Conservation (phyloP, 2,888 invertebrate genomes). For the Xestia xanthographa region DNA sequence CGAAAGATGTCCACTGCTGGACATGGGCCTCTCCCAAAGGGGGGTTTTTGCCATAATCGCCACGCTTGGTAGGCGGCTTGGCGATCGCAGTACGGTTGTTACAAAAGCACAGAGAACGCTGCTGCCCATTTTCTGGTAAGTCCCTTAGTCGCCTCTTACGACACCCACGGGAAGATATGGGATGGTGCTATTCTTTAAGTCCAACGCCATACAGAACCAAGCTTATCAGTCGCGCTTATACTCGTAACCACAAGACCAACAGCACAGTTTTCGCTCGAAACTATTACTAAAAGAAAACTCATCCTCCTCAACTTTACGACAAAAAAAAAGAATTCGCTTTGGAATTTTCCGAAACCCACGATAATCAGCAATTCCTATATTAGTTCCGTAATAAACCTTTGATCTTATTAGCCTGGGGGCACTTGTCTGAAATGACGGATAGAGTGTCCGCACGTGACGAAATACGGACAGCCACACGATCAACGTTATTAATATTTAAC, state of each 20-base stretch:
- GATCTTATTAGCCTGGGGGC: slow-evolving; percentile 58
- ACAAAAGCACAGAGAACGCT: no score
- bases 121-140: no score
- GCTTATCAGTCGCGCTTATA: no score
- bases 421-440: slow-evolving; percentile 74
- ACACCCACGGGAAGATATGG: no score
- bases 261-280: not conserved
- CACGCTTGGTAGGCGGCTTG: no score
- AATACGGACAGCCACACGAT: slow-evolving; percentile 67
- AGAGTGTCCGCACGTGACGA: slow-evolving; percentile 73
- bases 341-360: slow-evolving; percentile 7
- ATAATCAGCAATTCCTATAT: slow-evolving; percentile 40
- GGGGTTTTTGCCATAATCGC: no score
- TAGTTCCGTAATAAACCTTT: slow-evolving; percentile 47
- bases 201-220: no score
- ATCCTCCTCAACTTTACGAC: not conserved
- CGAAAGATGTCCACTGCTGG: no score
- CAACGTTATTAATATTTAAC: slow-evolving; percentile 79
- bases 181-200: no score
- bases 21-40: no score
- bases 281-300: not conserved
- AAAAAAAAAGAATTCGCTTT: slow-evolving; percentile 1
- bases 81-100: no score
- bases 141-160: no score
- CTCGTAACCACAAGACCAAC: not conserved